Percentiles rank a stretch among this genome's conserved stretches.
These are phyloP conservation scores for Threskiornis aethiopicus DNA, from an alignment of 2,797 vertebrate species.

Conservation along the genomic window DNA sequence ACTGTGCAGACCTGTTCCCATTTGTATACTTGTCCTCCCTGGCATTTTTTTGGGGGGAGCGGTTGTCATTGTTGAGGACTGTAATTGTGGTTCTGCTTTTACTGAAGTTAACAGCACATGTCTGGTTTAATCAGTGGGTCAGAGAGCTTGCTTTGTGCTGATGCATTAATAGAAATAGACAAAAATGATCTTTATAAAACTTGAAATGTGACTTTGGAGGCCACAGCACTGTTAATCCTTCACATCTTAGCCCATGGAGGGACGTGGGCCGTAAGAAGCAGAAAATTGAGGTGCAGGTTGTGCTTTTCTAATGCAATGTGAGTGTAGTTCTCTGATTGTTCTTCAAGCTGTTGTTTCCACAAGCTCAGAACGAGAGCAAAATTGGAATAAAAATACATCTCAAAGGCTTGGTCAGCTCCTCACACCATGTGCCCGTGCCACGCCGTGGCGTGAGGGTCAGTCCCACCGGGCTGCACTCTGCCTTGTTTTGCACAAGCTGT, in stretches of 20 bases:
- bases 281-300: background rate
- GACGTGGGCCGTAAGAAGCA: background rate
- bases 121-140: background rate
- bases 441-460: background rate
- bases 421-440: rapidly evolving
- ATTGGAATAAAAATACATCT: background rate
- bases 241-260: background rate
- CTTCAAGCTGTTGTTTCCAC: background rate
- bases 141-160: background rate
- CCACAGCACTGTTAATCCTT: background rate
- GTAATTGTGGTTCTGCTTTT: background rate
- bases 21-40: background rate
- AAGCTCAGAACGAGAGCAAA: background rate
- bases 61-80: rapidly evolving
- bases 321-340: background rate
- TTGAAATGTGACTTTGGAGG: background rate
- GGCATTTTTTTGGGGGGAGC: rapidly evolving
- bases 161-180: background rate
- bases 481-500: background rate
- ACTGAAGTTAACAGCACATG: background rate
- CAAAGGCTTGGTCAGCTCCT: background rate
- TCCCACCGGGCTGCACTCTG: background rate
- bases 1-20: background rate
- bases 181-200: background rate
- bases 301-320: background rate